Evolutionary conservation across 1,140 invertebrate genomes (phyloP), one percentile per base, ranked within the genome.

Genomic region (Hyles vespertilio): DNA sequence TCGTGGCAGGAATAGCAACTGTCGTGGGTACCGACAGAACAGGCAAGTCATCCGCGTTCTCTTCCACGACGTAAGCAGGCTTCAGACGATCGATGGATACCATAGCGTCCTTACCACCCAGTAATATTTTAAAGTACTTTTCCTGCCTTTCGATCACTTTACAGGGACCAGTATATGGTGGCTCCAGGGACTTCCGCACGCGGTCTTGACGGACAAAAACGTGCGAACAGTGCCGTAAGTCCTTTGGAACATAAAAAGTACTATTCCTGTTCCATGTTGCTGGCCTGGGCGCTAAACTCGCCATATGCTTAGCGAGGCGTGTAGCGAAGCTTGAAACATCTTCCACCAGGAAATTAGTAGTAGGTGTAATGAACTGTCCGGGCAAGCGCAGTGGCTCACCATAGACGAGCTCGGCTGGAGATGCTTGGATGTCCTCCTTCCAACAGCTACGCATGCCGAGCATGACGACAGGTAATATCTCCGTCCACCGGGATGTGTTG

Each of bases 401-500:
- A 53, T 58, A 56, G 6, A 59, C 32, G 2, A 58, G 43, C 7
- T 76, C 64, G 3, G 69, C 70, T 0, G 69, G 50, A 0, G 71
- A 59, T 5, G 51, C 49, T 10, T 65, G 32, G 0, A 64, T 32
- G n/a, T 81, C 72, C 36, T 70, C 64, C 36, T 40, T 40, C 4
- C 4, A 8, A 5, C 5, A 5, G 4, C 5, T 5, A 5, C 36
- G 36, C 36, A 40, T 40, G 4, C 36, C 36, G 4, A 40, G 36
- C 8, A 40, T 0, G 36, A 40, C 36, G 36, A 8, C 36, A 5
- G 36, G 36, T 40, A 40, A 40, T 5, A 8, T 8, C 36, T 40
- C 8, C 4, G 36, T 5, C 36, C 36, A 40, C 22, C 22, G 22
- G 36, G 36, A 32, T 3, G 46, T 34, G 3, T 22, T 10, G 44